Percentiles rank a stretch among this genome's conserved stretches.
These are phyloP conservation scores for Planococcus citri DNA, from an alignment of 1,140 invertebrate species.

Conservation along the genomic window DNA sequence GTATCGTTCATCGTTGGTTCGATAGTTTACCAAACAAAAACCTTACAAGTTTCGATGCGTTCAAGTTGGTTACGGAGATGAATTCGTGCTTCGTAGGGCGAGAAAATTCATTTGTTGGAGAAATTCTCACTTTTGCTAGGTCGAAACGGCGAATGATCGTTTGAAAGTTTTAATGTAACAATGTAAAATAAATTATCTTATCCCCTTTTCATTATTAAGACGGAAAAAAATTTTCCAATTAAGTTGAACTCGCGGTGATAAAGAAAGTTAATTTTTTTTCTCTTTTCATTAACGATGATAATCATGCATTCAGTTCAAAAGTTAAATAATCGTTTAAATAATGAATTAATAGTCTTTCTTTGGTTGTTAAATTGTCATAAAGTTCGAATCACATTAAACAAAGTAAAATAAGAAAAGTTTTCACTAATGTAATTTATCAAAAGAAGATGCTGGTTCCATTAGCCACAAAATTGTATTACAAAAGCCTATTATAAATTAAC, in stretches of 20 bases:
- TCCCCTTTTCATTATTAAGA: neutral
- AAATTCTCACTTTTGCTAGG: neutral
- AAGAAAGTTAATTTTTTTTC: neutral
- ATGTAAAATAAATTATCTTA: conserved; percentile 4
- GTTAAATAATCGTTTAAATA: neutral
- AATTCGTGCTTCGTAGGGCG: too few species aligned
- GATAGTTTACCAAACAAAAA: too few species aligned
- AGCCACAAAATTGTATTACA: neutral
- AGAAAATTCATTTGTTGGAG: neutral
- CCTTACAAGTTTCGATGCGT: too few species aligned
- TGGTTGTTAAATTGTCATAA: conserved; percentile 3
- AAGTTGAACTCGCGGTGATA: neutral
- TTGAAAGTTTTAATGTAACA: neutral
- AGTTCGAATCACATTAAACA: neutral
- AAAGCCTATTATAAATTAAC: neutral
- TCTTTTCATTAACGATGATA: neutral
- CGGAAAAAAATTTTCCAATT: neutral
- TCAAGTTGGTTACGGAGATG: too few species aligned
- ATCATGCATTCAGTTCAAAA: neutral
- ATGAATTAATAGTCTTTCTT: neutral
- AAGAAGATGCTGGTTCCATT: neutral
- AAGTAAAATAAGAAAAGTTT: conserved; percentile 4
- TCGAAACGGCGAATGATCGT: neutral
- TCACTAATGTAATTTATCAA: neutral
- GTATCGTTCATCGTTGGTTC: too few species aligned